These are phyloP conservation scores for Streblospio benedicti DNA, from an alignment of 1,140 invertebrate species.

Conservation along the genomic window DNA sequence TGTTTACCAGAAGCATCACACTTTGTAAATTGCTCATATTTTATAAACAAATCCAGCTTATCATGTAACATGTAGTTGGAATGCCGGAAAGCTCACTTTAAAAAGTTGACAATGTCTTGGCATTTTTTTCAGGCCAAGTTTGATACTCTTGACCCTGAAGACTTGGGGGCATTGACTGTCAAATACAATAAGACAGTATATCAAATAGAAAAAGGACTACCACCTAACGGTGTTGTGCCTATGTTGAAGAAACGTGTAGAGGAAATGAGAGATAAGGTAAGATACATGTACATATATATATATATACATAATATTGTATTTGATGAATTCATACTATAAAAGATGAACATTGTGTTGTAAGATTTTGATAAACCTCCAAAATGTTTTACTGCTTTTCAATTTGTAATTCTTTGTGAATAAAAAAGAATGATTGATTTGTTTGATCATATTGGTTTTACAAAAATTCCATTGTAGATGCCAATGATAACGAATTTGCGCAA, in stretches of 20 bases:
- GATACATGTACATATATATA: too few species aligned
- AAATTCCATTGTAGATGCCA: conserved; percentile 43
- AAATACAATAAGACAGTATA: conserved; percentile 63
- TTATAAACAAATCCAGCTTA: too few species aligned
- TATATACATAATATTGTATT: background rate
- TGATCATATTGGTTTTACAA: background rate
- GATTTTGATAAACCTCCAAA: background rate
- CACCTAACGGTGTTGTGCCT: conserved; percentile 44
- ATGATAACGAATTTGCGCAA: conserved; percentile 46
- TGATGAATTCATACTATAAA: background rate
- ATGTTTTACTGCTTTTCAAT: background rate
- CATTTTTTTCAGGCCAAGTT: too few species aligned
- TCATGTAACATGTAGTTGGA: too few species aligned
- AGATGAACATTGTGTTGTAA: background rate
- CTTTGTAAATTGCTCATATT: too few species aligned
- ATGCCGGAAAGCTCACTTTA: too few species aligned
- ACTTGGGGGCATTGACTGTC: conserved; percentile 58
- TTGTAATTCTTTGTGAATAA: background rate
- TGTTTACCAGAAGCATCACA: too few species aligned
- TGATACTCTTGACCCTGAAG: conserved; percentile 60
- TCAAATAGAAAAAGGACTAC: conserved; percentile 64
- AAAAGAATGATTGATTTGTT: background rate
- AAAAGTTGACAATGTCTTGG: too few species aligned
- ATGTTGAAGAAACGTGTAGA: conserved; percentile 45
- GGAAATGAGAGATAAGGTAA: conserved; percentile 45